Evolutionary conservation across 1,140 invertebrate genomes (phyloP), one percentile per base, ranked within the genome.

Genomic region (Mamestra configurata): DNA sequence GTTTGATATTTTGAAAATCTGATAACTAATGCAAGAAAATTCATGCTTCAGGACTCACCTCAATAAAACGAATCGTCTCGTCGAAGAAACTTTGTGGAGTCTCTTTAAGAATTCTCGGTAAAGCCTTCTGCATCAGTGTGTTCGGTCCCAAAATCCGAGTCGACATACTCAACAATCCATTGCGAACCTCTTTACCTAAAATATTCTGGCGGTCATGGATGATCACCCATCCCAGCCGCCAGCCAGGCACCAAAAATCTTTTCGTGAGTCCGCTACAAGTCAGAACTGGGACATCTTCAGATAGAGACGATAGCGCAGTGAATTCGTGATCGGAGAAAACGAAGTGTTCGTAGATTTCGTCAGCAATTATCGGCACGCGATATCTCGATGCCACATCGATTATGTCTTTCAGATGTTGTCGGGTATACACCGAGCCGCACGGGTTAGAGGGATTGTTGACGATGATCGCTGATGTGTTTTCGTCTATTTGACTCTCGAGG

Each of bases 401-500:
- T 80, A 99, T 97, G 73, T 97, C 97, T 83, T 95, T 91, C 37
- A 99, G 95, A 93, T 99, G 99, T 80, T 97, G 89, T 73, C 96
- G 96, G 61, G 95, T 96, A 88, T 97, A 99, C 0, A 99, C 98
- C 1, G 98, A 99, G 20, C 99, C 99, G 92, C 99, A 99, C 0
- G 99, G 99, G 95, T 99, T 99, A 46, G 98, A 99, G 0, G 99
- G 99, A 95, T 99, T 99, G 93, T 99, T 99, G 59, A 99, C 96
- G 57, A 99, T 95, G 83, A 99, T 98, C 7, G 98, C 98, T 0
- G 97, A 97, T 1, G 99, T 99, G 27, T 98, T 97, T 4, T 97
- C 96, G 91, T 99, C 98, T 83, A 99, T 99, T 89, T 98, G 96
- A 37, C 96, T 96, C 93, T 99, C 98, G 89, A 99, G 92, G 89